These are phyloP conservation scores for Petrocephalus microphthalmus DNA, from an alignment of 2,113 vertebrate species.

Conservation along the genomic window DNA sequence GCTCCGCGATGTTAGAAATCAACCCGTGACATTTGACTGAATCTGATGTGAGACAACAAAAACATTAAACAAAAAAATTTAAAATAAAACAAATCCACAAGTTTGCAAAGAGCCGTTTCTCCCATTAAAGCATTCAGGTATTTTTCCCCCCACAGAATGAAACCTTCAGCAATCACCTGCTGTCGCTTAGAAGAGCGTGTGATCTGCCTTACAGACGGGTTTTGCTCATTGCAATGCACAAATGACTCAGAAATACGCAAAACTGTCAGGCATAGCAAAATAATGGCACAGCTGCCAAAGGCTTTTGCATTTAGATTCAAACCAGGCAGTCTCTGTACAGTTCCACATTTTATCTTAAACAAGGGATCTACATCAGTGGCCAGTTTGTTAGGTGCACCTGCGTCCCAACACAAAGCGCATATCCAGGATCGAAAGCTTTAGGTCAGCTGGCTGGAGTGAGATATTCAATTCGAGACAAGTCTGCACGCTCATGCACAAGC, in stretches of 20 bases:
- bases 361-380: background rate
- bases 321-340: background rate
- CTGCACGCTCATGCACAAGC: background rate
- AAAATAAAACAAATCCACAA: background rate
- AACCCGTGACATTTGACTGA: background rate
- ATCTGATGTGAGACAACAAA: background rate
- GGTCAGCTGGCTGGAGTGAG: background rate
- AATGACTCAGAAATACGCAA: background rate
- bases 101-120: background rate
- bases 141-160: background rate
- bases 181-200: background rate
- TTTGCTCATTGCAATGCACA: background rate
- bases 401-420: background rate
- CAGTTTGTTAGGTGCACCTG: background rate
- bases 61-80: too few relatives aligned
- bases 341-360: background rate
- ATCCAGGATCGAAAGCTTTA: background rate
- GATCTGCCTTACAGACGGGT: background rate
- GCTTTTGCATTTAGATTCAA: background rate
- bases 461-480: background rate
- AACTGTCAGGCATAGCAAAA: background rate
- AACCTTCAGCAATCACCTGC: background rate
- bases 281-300: background rate
- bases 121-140: background rate
- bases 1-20: background rate